Base-by-base conservation (phyloP, 2,888 invertebrate genomes). In the Galeopsomyia nigrocyanea region DNA sequence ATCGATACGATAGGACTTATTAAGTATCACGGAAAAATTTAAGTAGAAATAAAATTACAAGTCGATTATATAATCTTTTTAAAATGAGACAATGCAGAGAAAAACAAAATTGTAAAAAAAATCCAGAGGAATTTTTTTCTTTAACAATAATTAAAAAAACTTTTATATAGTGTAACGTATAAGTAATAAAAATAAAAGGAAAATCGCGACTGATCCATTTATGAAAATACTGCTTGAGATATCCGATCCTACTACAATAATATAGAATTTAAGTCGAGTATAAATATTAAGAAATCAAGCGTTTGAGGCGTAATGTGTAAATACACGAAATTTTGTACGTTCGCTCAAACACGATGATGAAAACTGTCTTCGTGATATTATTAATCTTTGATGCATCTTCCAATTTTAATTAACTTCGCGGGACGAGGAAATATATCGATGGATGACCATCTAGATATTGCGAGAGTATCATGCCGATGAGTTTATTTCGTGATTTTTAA, bases 181-280 rank as follows among this genome's bases (percentile, higher is more conserved):
- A 60, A 50, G 22, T 46, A 50, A 21, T 22, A 14, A 60, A 21
- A 50, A 21, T 22, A 14, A 60, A 21, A 39, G 62, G 31, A 75
- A 73, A 75, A 71, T 77, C 73, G 78, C 77, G 76, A 78, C 76
- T 77, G 75, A 77, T 68, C 73, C 77, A 75, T 75, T 60, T 74
- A 66, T 65, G 56, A 51, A 61, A 56, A 78, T 72, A 77, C 70
- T 75, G 76, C 78, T 78, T 77, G 68, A 75, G 77, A 78, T 77
- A 78, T 77, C 76, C 77, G 77, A 78, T 78, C 78, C 78, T 77
- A 77, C 61, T 75, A 73, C 64, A 73, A 73, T 75, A 75, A 73
- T 75, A 67, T 31, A 72, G 39, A 69, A 19, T 3, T 39, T 74
- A 71, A 74, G 71, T 65, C 58, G 26, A 69, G 58, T n/a, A 16